phyloP scores from a whole-genome alignment of 2,888 invertebrate genomes.

The Helobdella robusta region DNA sequence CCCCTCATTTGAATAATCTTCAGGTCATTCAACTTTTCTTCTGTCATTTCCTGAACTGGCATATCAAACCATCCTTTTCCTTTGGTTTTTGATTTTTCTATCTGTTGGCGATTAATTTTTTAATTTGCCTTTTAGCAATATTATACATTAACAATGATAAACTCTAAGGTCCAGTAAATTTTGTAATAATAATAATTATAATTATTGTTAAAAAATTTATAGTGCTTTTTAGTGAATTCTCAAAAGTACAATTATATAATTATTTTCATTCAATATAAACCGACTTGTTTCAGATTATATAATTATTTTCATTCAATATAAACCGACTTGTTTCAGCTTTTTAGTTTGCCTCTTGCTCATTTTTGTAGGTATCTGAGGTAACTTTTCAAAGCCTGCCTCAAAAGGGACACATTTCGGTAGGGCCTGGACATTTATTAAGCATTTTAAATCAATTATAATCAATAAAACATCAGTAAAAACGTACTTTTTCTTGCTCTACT shows the following conservation, averaged over 20 bases:
- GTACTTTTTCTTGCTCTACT: too few species aligned
- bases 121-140: too few species aligned
- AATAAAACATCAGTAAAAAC: too few species aligned
- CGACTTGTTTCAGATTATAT: neutral
- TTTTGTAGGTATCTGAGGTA: slow-evolving; percentile 15
- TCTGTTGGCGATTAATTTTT: too few species aligned
- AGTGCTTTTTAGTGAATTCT: neutral
- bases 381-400: slow-evolving; percentile 25
- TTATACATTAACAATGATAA: too few species aligned
- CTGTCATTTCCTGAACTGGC: slow-evolving; percentile 76
- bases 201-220: slow-evolving; percentile 9
- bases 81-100: slow-evolving; percentile 67
- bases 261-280: too few species aligned
- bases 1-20: slow-evolving; percentile 84
- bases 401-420: slow-evolving; percentile 7
- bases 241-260: neutral
- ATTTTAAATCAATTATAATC: neutral
- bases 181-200: too few species aligned
- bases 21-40: slow-evolving; percentile 76
- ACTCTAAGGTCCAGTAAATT: too few species aligned
- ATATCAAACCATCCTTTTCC: slow-evolving; percentile 82
- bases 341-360: slow-evolving; percentile 10
- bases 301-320: too few species aligned
- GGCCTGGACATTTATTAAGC: neutral
- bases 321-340: slow-evolving; percentile 7